Evolutionary conservation across 2,797 vertebrate species (phyloP), one percentile per base, ranked within the genome.

Genomic region (Mus caroli): DNA sequence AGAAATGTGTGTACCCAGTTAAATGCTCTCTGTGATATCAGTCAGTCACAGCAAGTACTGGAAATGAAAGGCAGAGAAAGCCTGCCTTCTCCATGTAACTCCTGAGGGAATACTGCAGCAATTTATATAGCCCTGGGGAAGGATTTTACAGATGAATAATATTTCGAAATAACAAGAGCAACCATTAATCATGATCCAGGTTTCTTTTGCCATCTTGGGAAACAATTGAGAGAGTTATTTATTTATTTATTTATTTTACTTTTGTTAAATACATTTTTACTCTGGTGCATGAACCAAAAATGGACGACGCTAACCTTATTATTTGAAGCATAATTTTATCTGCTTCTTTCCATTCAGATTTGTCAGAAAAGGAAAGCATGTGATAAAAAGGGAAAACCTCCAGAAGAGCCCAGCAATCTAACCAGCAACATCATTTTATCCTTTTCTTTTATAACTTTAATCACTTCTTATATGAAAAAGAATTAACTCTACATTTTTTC

Each of bases 401-500:
- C 58, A 46, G 85, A 89, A 95, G 88, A 95, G 10, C 73, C 43
- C 83, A 83, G 11, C 9, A 13, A 92, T 5, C 50, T 37, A 82
- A 54, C 10, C n/a, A 58, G 69, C 88, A 92, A 71, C 78, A 64
- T 86, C 85, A 31, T 83, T 69, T 52, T 37, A 85, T 43, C 2
- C 31, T 87, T 95, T 95, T 90, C 58, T 82, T 67, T 43, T 14
- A 87, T 96, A 76, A 22, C 11, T 79, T 75, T 73, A 60, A 86
- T 56, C 69, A 85, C 52, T 90, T 95, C 34, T 92, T 85, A 87
- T 1, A 46, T 77, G 56, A 83, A 90, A 77, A 43, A 87, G 22
- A 37, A 69, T n/a, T 15, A 56, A 92, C 69, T 76, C 52, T 77
- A 54, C 1, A 8, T 69, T 85, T 43, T 43, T 43, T 43, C 43